phyloP scores from a whole-genome alignment of 2,797 vertebrate genomes.

The Trematomus bernacchii region DNA sequence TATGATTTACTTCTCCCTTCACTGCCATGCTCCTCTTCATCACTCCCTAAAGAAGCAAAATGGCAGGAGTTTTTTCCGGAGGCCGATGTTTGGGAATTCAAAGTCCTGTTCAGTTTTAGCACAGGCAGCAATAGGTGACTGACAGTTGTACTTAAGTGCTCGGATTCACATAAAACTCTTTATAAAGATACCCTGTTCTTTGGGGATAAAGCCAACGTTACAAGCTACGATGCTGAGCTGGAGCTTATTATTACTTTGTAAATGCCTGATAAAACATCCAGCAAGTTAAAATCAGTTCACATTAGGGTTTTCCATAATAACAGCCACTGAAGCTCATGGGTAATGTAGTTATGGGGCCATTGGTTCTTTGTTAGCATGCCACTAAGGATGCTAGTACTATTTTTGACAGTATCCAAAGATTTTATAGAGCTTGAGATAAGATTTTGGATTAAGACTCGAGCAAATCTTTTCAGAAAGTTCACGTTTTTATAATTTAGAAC shows the following conservation, averaged over 20 bases:
- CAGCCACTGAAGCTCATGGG: too few species aligned
- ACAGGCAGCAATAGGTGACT: background rate
- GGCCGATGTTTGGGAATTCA: background rate
- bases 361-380: too few species aligned
- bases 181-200: background rate
- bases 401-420: too few species aligned
- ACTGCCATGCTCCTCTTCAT: background rate
- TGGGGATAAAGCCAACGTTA: background rate
- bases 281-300: background rate
- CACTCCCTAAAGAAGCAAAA: background rate
- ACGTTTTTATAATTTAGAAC: background rate
- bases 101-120: background rate
- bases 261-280: background rate
- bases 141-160: background rate
- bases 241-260: background rate
- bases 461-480: too few species aligned
- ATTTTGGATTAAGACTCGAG: too few species aligned
- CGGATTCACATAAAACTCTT: background rate
- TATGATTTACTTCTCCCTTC: background rate
- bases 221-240: background rate
- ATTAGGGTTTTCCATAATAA: background rate
- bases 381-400: too few species aligned
- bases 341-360: too few species aligned
- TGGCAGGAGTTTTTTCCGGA: background rate
- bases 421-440: too few species aligned